Percentiles rank a stretch among this genome's conserved stretches.
Conservation (phyloP, 2,888 invertebrate species). For the Apomyelois bistriatella region DNA sequence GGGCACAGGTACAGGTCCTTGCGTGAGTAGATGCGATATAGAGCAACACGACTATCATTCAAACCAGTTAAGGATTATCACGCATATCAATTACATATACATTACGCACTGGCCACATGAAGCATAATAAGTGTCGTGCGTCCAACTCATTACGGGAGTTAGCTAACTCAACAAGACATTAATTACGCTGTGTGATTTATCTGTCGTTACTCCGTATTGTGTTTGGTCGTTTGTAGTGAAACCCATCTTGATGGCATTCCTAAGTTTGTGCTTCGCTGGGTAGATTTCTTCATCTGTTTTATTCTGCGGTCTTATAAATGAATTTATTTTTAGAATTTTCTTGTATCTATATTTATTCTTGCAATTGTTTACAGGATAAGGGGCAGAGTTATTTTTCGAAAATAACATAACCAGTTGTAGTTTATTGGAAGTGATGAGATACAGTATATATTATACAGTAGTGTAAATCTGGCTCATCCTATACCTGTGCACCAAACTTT, state of each 20-base stretch:
- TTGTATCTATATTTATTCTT: too few species aligned
- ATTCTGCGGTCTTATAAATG: too few species aligned
- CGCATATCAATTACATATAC: not conserved
- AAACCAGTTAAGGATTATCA: not conserved
- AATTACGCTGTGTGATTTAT: constrained; percentile 8
- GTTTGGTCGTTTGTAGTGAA: constrained; percentile 1
- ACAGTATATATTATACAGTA: too few species aligned
- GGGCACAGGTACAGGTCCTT: too few species aligned
- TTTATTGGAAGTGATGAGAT: too few species aligned
- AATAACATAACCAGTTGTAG: too few species aligned
- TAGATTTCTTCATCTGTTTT: not conserved
- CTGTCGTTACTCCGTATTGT: constrained; percentile 1
- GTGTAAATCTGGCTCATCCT: too few species aligned
- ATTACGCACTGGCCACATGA: not conserved
- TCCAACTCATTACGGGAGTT: not conserved
- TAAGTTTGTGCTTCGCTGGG: not conserved
- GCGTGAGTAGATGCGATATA: too few species aligned
- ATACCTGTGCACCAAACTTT: too few species aligned
- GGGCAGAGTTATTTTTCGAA: too few species aligned
- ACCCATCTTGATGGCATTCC: constrained; percentile 10
- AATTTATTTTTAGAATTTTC: too few species aligned
- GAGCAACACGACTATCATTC: not conserved
- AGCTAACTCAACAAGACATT: constrained; percentile 3
- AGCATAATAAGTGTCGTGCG: constrained; percentile 1
- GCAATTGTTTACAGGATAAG: too few species aligned